Evolutionary conservation across 2,888 invertebrate species (phyloP).

Genomic region (Slavum lentiscoides): DNA sequence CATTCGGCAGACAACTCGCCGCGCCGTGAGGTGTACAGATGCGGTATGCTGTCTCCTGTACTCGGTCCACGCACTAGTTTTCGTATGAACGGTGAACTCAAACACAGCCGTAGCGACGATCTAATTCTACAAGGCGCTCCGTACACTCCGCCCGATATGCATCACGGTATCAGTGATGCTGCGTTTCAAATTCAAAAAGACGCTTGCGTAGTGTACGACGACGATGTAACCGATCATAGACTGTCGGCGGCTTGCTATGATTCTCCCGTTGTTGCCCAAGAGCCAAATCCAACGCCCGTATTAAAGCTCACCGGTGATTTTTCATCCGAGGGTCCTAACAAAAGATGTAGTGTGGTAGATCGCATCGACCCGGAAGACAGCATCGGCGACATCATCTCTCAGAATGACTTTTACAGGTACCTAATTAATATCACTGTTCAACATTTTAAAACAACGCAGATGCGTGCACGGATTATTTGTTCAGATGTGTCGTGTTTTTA

Average conservation of each 20-base stretch:
- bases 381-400: constrained; percentile 67
- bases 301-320: constrained; percentile 58
- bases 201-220: constrained; percentile 58
- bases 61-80: constrained; percentile 49
- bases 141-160: constrained; percentile 60
- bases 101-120: constrained; percentile 64
- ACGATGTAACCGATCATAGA: constrained; percentile 58
- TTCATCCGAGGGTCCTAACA: constrained; percentile 59
- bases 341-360: constrained; percentile 62
- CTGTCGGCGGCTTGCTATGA: constrained; percentile 52
- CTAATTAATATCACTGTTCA: constrained; percentile 43
- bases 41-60: constrained; percentile 48
- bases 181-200: constrained; percentile 58
- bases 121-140: constrained; percentile 62
- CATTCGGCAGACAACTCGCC: constrained; percentile 50
- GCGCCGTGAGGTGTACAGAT: constrained; percentile 48
- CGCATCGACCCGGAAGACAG: constrained; percentile 68
- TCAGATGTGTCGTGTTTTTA: too few species aligned
- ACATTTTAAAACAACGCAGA: neutral
- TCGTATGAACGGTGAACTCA: constrained; percentile 59
- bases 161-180: constrained; percentile 60
- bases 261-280: constrained; percentile 53
- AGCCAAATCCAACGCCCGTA: constrained; percentile 55
- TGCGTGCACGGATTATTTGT: too few species aligned
- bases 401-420: constrained; percentile 68